Evolutionary conservation across 2,113 vertebrate genomes (phyloP).

Genomic region (Campylomormyrus numenius): DNA sequence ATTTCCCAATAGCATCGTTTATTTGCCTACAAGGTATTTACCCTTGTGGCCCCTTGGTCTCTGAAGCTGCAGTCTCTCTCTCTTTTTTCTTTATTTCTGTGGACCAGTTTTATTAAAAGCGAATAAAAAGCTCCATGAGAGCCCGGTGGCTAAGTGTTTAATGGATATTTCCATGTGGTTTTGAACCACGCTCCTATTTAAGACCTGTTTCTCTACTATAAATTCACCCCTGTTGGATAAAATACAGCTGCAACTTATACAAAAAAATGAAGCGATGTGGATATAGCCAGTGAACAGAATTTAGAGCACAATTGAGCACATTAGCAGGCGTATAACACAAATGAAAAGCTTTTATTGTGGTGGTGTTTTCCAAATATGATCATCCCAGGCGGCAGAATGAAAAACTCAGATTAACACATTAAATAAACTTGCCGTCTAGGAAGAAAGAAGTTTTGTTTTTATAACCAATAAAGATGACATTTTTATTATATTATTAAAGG

Average conservation of each 20-base stretch:
- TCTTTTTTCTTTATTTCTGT: not conserved
- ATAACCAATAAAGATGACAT: not conserved
- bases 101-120: not conserved
- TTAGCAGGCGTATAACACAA: not conserved
- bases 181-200: not conserved
- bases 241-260: not conserved
- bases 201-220: not conserved
- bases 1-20: not conserved
- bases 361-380: not conserved
- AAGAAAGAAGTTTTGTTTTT: not conserved
- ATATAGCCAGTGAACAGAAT: not conserved
- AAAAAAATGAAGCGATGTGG: not conserved
- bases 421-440: not conserved
- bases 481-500: not conserved
- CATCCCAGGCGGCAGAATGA: not conserved
- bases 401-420: not conserved
- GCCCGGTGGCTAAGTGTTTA: not conserved
- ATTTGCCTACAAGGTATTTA: not conserved
- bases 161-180: not conserved
- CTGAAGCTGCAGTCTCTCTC: not conserved
- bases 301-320: not conserved
- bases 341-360: not conserved
- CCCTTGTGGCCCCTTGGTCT: not conserved
- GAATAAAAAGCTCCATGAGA: not conserved
- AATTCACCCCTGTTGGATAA: not conserved